Conservation (phyloP, 2,888 invertebrate genomes). For the Ceriagrion tenellum region DNA sequence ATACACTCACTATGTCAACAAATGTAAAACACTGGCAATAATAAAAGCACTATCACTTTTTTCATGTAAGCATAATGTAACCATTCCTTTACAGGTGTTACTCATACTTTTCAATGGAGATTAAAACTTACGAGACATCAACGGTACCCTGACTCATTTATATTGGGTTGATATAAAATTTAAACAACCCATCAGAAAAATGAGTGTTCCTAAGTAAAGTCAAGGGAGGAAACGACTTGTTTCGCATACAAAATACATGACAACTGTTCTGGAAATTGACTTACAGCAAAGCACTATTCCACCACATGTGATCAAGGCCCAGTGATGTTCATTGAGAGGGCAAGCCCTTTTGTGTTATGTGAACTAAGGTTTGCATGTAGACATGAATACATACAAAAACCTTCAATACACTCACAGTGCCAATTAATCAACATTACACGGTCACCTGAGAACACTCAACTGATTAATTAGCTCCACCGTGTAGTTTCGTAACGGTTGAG, state of each 20-base stretch:
- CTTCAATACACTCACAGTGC: neutral
- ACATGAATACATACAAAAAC: neutral
- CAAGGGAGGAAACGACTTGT: neutral
- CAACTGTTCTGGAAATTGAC: neutral
- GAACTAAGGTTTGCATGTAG: neutral
- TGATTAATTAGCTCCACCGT: neutral
- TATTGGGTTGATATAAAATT: neutral
- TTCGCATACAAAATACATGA: neutral
- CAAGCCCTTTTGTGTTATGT: neutral
- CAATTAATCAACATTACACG: neutral
- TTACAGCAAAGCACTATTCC: neutral
- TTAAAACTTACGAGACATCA: conserved; percentile 11
- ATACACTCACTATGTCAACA: conserved; percentile 22
- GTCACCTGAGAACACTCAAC: neutral
- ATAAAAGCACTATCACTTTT: conserved; percentile 22
- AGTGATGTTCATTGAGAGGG: neutral
- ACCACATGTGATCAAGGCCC: neutral
- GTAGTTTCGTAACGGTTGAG: neutral
- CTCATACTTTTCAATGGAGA: neutral
- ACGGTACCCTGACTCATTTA: neutral
- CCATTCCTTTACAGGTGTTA: neutral
- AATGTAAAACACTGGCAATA: conserved; percentile 3
- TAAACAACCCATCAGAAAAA: neutral
- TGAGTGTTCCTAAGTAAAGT: neutral
- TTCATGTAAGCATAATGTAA: conserved; percentile 8